Conservation (phyloP, 2,113 vertebrate genomes). For the Corythoichthys haematopterus region DNA sequence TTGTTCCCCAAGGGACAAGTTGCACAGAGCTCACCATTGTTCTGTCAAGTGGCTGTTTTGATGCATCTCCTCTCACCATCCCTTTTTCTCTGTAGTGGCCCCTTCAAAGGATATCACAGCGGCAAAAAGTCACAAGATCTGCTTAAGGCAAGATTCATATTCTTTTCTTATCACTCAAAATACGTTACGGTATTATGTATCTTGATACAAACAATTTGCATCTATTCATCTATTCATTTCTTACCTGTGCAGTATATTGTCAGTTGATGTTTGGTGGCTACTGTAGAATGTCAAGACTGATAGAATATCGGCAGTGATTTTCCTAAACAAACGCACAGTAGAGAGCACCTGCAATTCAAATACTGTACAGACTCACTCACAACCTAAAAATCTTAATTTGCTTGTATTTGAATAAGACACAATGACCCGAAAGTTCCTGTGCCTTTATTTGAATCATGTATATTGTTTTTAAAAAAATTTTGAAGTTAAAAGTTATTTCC, state of each 20-base stretch:
- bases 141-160: conserved; percentile 7
- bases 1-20: conserved; percentile 28
- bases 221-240: conserved; percentile 5
- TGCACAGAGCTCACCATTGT: conserved; percentile 47
- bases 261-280: conserved; percentile 51
- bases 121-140: conserved; percentile 48
- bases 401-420: conserved; percentile 60
- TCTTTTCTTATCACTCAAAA: background rate
- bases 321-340: conserved; percentile 67
- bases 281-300: conserved; percentile 23
- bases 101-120: conserved; percentile 7
- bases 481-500: background rate
- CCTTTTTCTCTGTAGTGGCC: conserved; percentile 15
- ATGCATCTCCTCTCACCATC: conserved; percentile 30
- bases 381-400: conserved; percentile 43
- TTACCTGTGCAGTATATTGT: conserved; percentile 42
- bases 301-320: conserved; percentile 62
- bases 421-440: background rate
- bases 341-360: conserved; percentile 63
- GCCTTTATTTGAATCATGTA: background rate
- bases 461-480: background rate
- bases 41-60: conserved; percentile 60
- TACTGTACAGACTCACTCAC: conserved; percentile 6
- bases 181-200: conserved; percentile 5
- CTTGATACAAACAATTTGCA: background rate